These are phyloP conservation scores for Macrochelys suwanniensis DNA, from an alignment of 2,797 vertebrate genomes.

Conservation along the genomic window DNA sequence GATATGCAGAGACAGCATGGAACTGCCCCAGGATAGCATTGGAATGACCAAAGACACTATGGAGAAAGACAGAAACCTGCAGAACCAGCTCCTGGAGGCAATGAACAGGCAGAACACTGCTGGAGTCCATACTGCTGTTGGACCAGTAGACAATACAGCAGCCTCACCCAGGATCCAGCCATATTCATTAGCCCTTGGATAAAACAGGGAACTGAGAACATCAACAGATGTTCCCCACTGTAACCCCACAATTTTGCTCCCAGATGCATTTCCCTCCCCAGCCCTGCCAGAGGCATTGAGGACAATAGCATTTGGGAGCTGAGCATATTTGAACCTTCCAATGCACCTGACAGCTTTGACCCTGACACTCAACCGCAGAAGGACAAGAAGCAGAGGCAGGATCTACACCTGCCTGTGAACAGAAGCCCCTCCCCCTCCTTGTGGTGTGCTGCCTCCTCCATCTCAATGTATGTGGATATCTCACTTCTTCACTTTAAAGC, in stretches of 20 bases:
- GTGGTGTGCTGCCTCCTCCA: background rate
- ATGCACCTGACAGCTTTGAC: background rate
- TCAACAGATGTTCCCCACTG: background rate
- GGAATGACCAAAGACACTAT: background rate
- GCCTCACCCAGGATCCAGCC: background rate
- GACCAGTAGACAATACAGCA: background rate
- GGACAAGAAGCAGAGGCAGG: background rate
- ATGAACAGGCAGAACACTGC: background rate
- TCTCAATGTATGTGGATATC: background rate
- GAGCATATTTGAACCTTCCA: background rate
- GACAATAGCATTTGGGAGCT: background rate
- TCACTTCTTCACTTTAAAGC: background rate
- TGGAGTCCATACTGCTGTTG: background rate
- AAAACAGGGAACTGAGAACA: background rate
- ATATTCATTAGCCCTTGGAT: background rate
- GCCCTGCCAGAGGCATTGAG: background rate
- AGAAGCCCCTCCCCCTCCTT: background rate
- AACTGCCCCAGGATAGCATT: background rate
- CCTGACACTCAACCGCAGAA: background rate
- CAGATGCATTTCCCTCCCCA: background rate
- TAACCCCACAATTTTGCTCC: background rate
- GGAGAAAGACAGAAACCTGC: background rate
- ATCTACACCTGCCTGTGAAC: background rate
- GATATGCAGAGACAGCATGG: background rate
- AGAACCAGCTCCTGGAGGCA: background rate